Evolutionary conservation across 2,888 invertebrate species (phyloP).

Genomic region (Lycia hirtaria): DNA sequence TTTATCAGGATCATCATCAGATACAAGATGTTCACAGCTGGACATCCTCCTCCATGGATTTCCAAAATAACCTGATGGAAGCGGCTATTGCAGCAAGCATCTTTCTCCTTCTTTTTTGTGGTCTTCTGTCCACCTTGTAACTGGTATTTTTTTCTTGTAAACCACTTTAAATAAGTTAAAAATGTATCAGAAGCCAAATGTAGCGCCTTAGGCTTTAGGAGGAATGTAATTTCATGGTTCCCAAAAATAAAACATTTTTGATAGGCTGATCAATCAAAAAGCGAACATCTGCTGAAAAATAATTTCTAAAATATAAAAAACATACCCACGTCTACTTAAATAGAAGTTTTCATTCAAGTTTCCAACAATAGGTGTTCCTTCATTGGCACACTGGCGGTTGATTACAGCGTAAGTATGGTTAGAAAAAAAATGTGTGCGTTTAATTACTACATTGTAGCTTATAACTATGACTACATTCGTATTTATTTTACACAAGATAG

Average conservation of each 20-base stretch:
- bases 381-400: conserved; percentile 84
- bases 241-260: conserved; percentile 67
- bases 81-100: too few species aligned
- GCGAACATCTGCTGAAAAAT: conserved; percentile 83
- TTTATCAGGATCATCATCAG: too few species aligned
- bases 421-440: conserved; percentile 49
- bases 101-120: too few species aligned
- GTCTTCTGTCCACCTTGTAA: too few species aligned
- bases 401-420: conserved; percentile 71
- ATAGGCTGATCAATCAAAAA: conserved; percentile 75
- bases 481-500: too few species aligned
- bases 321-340: conserved; percentile 77
- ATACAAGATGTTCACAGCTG: too few species aligned
- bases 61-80: too few species aligned
- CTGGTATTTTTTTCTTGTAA: too few species aligned
- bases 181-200: conserved; percentile 5
- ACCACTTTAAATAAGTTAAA: neutral
- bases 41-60: too few species aligned
- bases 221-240: conserved; percentile 76
- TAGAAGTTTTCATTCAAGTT: conserved; percentile 84
- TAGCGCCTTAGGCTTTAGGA: conserved; percentile 34
- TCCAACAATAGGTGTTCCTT: conserved; percentile 83
- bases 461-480: neutral
- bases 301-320: conserved; percentile 77
- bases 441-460: neutral